phyloP scores from a whole-genome alignment of 1,140 invertebrate genomes.

The Charaxes varanes region DNA sequence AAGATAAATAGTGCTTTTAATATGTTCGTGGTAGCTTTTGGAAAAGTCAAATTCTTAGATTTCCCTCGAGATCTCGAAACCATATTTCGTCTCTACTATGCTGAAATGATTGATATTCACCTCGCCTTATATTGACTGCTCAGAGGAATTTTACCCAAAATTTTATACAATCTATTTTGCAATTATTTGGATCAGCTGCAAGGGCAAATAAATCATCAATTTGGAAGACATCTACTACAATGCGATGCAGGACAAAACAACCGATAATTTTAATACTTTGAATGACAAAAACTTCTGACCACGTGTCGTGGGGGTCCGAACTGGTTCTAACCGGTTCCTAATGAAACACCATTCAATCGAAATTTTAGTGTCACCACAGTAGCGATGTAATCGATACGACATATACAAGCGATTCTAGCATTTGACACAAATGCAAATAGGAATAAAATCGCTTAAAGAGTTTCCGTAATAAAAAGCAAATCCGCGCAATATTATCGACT shows the following conservation, averaged over 20 bases:
- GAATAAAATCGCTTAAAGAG: slow-evolving; percentile 11
- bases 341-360: slow-evolving; percentile 62
- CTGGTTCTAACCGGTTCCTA: slow-evolving; percentile 58
- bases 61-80: slow-evolving; percentile 12
- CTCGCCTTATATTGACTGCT: slow-evolving; percentile 6
- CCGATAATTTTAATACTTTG: slow-evolving; percentile 55
- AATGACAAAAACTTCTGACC: slow-evolving; percentile 57
- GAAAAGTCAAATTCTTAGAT: slow-evolving; percentile 16
- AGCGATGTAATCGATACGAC: neutral
- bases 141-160: neutral
- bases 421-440: slow-evolving; percentile 17
- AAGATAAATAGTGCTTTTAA: slow-evolving; percentile 7
- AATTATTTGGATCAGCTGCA: slow-evolving; percentile 30
- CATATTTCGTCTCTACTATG: slow-evolving; percentile 7
- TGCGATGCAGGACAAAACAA: slow-evolving; percentile 43
- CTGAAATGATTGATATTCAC: slow-evolving; percentile 15
- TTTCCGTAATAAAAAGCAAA: neutral
- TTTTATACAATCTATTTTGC: too few species aligned
- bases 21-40: slow-evolving; percentile 3
- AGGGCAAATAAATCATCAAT: slow-evolving; percentile 39
- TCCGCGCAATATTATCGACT: slow-evolving; percentile 13
- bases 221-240: slow-evolving; percentile 21
- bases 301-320: slow-evolving; percentile 53
- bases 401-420: slow-evolving; percentile 16
- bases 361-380: slow-evolving; percentile 22